Base-by-base conservation (phyloP, 2,797 vertebrate species). In the Chelon auratus region DNA sequence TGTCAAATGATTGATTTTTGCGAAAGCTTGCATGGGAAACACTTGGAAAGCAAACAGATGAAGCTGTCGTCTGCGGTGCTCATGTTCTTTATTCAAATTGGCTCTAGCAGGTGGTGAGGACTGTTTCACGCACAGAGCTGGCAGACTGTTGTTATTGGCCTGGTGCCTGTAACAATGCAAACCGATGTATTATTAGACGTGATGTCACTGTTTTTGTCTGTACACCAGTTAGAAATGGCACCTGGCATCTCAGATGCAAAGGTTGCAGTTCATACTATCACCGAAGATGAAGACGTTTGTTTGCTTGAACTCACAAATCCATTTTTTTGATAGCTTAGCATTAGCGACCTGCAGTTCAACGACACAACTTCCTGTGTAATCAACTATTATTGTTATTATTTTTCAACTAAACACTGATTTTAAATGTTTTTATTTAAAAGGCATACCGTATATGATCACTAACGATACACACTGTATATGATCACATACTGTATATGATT, bases 31-130 rank as follows among this genome's bases (percentile, higher is more conserved):
- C n/a, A 3, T 70, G 10, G 61, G 43, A 58, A 45, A 51, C 62
- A 18, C 24, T 7, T 53, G 9, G 26, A 36, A 57, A 59, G 6
- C n/a, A 18, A 42, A 18, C 2, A 43, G 30, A 14, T 20, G 2
- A 0, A 26, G 15, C 11, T 75, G 30, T 54, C 12, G 36, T 1
- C 1, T 12, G 0, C 60, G 53, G 33, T 61, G 57, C 26, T 60
- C 12, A 3, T 67, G 8, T 67, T 62, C 3, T 37, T 62, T 67
- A 62, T 50, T 43, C 3, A 18, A 36, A 60, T 54, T 17, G 39
- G 30, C 48, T 36, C 0, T 47, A 60, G 20, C 52, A 51, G 59
- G 54, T 79, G 68, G 39, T 75, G 72, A 84, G 52, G 69, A 56
- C 48, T 63, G 54, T 61, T 64, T 51, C 55, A 64, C 42, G 53